These are phyloP conservation scores for Melanotaenia pygmaea DNA, from an alignment of 2,797 vertebrate genomes.

Conservation along the genomic window DNA sequence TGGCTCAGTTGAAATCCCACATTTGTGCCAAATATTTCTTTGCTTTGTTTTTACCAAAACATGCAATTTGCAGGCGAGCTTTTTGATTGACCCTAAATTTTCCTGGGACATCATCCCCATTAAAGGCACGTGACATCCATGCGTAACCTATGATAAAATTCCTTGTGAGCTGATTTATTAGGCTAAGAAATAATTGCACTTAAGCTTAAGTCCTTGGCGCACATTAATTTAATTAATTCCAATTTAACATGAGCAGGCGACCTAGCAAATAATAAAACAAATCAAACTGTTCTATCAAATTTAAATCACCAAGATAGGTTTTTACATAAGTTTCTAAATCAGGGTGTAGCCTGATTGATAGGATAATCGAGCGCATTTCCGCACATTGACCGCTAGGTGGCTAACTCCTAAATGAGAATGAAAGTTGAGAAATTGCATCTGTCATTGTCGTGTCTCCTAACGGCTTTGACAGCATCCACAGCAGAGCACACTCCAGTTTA, in stretches of 20 bases:
- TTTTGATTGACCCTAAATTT: background rate
- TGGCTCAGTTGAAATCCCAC: no score
- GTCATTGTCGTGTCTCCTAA: background rate
- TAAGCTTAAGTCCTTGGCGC: background rate
- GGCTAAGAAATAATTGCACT: background rate
- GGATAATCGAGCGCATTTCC: background rate
- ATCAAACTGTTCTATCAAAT: background rate
- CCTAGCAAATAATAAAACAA: background rate
- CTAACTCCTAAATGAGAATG: conserved; percentile 27
- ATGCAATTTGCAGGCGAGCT: no score
- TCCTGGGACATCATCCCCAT: background rate
- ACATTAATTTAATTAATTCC: background rate
- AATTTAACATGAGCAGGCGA: background rate
- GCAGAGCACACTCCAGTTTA: background rate
- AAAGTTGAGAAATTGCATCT: background rate
- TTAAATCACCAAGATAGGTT: background rate
- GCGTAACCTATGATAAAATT: background rate
- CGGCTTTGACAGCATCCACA: background rate
- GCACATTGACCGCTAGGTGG: conserved; percentile 49
- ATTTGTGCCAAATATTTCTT: no score
- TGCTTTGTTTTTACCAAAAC: no score
- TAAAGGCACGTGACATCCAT: background rate
- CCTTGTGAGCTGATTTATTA: background rate
- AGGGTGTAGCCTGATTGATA: background rate
- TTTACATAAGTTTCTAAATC: no score